Evolutionary conservation across 2,888 invertebrate genomes (phyloP), one percentile per base, ranked within the genome.

Genomic region (Trichopria drosophilae): DNA sequence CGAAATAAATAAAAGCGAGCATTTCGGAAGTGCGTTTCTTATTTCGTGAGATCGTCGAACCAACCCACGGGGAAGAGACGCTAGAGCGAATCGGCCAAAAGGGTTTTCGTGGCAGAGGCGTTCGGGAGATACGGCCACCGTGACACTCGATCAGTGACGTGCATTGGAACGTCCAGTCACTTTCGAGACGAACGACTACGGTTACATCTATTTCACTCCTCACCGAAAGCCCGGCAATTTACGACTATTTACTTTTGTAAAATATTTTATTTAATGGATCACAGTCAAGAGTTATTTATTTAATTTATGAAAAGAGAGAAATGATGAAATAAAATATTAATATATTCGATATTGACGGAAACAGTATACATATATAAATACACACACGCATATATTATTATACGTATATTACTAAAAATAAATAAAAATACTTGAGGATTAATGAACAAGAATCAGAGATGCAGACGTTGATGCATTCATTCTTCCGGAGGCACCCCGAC

Each of bases 211-310:
- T 60, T 53, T 61, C 60, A 57, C 54, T 59, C 51, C 56, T 59
- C 59, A 66, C 59, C 48, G 32, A 57, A 63, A 51, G 61, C 37
- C 26, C 42, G 32, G 41, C 40, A 46, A 32, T 41, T 55, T 63
- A 57, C 47, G 55, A 58, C 62, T 67, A 65, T 67, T 69, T 65
- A 67, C 63, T 69, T 72, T 73, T 73, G 73, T 73, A 73, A 73
- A 64, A 69, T 72, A 69, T 62, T 72, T 69, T 67, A 61, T 71
- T 71, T 67, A 67, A 65, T 66, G 60, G 26, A 64, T 60, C 63
- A 64, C 63, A 65, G 62, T 69, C 65, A 62, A 69, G 62, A 68
- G 60, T 66, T 70, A 71, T 72, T 72, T 72, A 73, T 72, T 71
- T 72, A 72, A 73, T 70, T 72, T 73, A 71, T 71, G 65, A 61